These are phyloP conservation scores for Heliconius sara DNA, from an alignment of 2,888 invertebrate genomes.

Conservation along the genomic window DNA sequence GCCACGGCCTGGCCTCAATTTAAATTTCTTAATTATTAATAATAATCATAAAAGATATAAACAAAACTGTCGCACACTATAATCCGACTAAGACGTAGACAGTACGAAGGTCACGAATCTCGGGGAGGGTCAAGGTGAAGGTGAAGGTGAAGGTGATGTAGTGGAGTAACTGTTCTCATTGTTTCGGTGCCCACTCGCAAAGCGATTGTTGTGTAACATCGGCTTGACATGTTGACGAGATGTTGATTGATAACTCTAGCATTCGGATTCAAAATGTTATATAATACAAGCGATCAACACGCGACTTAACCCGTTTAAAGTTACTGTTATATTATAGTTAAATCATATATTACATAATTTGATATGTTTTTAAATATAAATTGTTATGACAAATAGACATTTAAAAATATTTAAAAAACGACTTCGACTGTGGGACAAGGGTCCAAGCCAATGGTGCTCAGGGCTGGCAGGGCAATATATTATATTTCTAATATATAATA, in stretches of 20 bases:
- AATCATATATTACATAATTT: too few species aligned
- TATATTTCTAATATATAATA: too few species aligned
- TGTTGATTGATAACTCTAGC: neutral
- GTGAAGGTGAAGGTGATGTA: slow-evolving; percentile 44
- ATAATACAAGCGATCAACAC: too few species aligned
- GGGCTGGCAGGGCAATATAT: too few species aligned
- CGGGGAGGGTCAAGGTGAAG: slow-evolving; percentile 54
- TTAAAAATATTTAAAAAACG: too few species aligned
- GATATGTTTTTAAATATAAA: too few species aligned
- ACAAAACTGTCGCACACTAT: neutral
- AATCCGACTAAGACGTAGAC: neutral
- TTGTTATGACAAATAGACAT: too few species aligned
- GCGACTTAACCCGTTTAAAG: too few species aligned
- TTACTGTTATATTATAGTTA: too few species aligned
- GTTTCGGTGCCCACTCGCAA: slow-evolving; percentile 30
- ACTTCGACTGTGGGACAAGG: too few species aligned
- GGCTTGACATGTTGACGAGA: neutral
- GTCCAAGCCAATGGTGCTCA: too few species aligned
- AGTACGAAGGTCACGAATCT: slow-evolving; percentile 5
- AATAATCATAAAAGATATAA: neutral
- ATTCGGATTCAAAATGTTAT: neutral
- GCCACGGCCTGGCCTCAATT: neutral
- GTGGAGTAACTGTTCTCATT: slow-evolving; percentile 35
- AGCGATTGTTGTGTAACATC: neutral
- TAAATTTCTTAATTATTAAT: neutral